Evolutionary conservation across 2,797 vertebrate species (phyloP), one percentile per base, ranked within the genome.

Genomic region (Artibeus lituratus): DNA sequence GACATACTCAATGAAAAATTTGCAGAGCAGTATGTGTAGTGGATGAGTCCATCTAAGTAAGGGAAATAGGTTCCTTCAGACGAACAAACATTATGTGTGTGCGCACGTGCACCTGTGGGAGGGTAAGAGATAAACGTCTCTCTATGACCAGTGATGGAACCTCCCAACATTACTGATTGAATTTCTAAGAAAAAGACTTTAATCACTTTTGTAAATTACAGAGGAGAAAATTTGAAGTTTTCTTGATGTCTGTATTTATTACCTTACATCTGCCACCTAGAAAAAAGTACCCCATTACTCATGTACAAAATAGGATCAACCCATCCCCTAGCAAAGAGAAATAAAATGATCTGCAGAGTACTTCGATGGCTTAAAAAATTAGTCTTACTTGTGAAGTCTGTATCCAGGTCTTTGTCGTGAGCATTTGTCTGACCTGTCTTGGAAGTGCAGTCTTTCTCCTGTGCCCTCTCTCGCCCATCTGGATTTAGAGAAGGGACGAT

Each of bases 401-500:
- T 99, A 98, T 99, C 99, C 97, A 99, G 98, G 82, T 99, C 99
- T 97, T 98, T 99, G 97, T 98, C 99, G 0, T 97, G 98, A 62
- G 98, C 98, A 1, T 99, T 99, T 87, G 98, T 98, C 90, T 98
- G 97, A 85, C 99, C 99, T 9, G 82, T 97, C 47, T 94, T 98
- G 0, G 99, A 99, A 0, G 97, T 98, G 97, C 99, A 99, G 95
- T 99, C 98, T 84, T 98, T 99, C 98, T 99, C 99, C 87, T 98
- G 98, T 0, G 99, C 99, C 86, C 98, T 93, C 95, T 99, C 99
- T 5, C 99, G 98, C 4, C 99, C 99, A 0, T 99, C 99, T 2
- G 99, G 99, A 97, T 99, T 99, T 95, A 99, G 98, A 80, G 99
- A 99, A 11, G 99, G 99, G 88, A 99, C 99, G 59, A 99, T 99